Conservation (phyloP, 2,888 invertebrate genomes). For the Helobdella robusta region DNA sequence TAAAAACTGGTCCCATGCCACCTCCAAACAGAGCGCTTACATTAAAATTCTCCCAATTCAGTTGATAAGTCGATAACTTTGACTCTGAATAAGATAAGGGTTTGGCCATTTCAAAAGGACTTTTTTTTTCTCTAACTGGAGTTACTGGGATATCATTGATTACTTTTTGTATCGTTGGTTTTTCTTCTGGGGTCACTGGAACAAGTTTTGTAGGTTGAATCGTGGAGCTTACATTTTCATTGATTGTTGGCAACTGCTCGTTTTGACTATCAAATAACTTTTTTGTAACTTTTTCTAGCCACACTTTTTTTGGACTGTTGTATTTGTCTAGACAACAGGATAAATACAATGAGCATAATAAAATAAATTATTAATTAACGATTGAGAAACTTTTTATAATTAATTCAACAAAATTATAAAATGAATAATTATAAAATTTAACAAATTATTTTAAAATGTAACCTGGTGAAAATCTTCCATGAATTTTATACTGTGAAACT, state of each 20-base stretch:
- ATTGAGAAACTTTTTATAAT: not conserved
- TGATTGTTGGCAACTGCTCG: not conserved
- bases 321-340: not conserved
- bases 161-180: not conserved
- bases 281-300: slow-evolving; percentile 21
- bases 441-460: not conserved
- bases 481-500: slow-evolving; percentile 39
- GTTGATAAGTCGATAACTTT: slow-evolving; percentile 13
- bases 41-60: slow-evolving; percentile 21
- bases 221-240: not conserved
- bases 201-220: not conserved
- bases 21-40: slow-evolving; percentile 2
- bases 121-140: too few relatives aligned
- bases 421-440: not conserved
- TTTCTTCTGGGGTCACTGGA: not conserved
- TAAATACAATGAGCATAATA: not conserved
- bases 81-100: slow-evolving; percentile 18
- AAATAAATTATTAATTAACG: not conserved
- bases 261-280: slow-evolving; percentile 15
- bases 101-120: too few relatives aligned
- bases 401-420: not conserved
- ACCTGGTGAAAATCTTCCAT: slow-evolving; percentile 33
- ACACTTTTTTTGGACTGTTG: slow-evolving; percentile 10
- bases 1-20: not conserved
- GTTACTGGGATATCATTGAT: not conserved